Base-by-base conservation (phyloP, 2,888 invertebrate species). In the Agonopterix arenella region DNA sequence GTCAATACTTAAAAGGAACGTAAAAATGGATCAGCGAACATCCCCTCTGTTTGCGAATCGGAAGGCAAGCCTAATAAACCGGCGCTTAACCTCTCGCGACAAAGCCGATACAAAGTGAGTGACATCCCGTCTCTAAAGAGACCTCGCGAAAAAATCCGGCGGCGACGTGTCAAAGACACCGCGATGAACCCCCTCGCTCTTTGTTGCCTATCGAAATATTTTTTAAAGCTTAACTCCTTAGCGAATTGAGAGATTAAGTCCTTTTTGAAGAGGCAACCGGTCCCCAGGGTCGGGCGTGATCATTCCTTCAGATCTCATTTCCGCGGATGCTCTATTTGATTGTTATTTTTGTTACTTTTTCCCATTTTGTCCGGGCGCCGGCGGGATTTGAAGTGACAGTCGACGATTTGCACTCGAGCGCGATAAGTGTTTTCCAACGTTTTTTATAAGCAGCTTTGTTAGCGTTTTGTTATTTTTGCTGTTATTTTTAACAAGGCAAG, bases 191-290 rank as follows among this genome's bases (percentile, higher is more conserved):
- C 73, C 78, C 85, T 84, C 80, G 70, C 70, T 73, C 82, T 86
- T 88, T 88, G 85, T 86, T 84, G 84, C 77, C 78, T 84, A 76
- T 80, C 77, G 83, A 84, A 86, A 84, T 86, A 88, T 89, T 89
- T 89, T 85, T 89, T 88, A 81, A 85, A 84, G 84, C 88, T 89
- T 84, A 89, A 89, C 89, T 89, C 89, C 89, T 90, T 90, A 84
- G 88, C 84, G 89, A 88, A 88, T 90, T 89, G 86, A 82, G 88
- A 89, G 89, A 89, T 90, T 89, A 89, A 86, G 89, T 89, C 81
- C 73, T 84, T 80, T 91, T 91, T 91, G 90, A 91, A 90, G 90
- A 90, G 90, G 89, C 90, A 89, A 90, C 89, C 81, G 89, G 84
- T 90, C 90, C 89, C 90, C 76, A 83, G 88, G 90, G 89, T 80